Evolutionary conservation across 2,888 invertebrate genomes (phyloP), one percentile per base, ranked within the genome.

Genomic region (Pyralis farinalis): DNA sequence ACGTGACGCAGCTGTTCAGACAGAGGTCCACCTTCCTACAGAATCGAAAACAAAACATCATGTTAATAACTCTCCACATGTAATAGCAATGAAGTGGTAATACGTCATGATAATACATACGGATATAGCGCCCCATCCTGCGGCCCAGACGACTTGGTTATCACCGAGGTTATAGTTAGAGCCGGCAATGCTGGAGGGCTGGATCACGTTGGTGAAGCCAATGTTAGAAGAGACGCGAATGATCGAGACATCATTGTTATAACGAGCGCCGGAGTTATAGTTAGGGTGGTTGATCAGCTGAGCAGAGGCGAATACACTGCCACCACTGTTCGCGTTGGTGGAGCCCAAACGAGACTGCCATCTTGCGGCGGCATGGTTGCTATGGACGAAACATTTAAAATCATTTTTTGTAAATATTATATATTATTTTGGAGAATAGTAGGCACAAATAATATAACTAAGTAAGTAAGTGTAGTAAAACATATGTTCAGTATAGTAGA

Each of bases 1-100:
- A 72, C 71, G 29, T 71, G 66, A 11, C 67, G 66, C 0, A 73
- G 56, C 28, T 60, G 55, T 36, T 67, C 67, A 1, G 67, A 63
- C 0, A 7, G 1, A 0, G 42, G 3, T 16, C 16, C 16, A 16
- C 16, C 4, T 16, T 16, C 16, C 16, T 16, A 4, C 16, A 16
- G 16, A 4, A 16, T 16, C 16, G 4, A 16, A 16, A 16, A 16
- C 4, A 16, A 4, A 16, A 16, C 16, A 4, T 3, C 4, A 4
- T 16, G 16, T 16, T 16, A 16, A 16, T 16, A 16, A 16, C 2
- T 16, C 4, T 16, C 16, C 2, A 16, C 3, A 16, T 16, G 2
- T 4, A 16, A 4, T 16, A 16, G 4, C 4, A 16, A 16, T 16
- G 4, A 16, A 16, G 16, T 16, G 16, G 16, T 2, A 16, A 16